These are phyloP conservation scores for Barbus barbus DNA, from an alignment of 2,113 vertebrate genomes.

Conservation along the genomic window DNA sequence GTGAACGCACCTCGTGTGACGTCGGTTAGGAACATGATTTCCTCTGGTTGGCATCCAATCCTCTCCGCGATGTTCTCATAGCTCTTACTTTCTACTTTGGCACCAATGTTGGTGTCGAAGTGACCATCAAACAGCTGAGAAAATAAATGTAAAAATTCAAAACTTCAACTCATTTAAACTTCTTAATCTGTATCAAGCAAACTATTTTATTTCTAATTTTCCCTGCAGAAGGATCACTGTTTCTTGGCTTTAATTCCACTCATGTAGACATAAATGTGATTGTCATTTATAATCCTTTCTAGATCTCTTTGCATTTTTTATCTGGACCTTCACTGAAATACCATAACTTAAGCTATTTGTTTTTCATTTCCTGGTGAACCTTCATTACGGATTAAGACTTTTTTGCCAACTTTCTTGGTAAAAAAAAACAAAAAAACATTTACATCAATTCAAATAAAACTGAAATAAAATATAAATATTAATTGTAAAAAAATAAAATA, in stretches of 20 bases:
- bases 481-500: not conserved
- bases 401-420: not conserved
- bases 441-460: not conserved
- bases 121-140: slow-evolving; percentile 91
- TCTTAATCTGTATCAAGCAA: not conserved
- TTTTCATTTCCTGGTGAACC: too few relatives aligned
- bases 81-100: slow-evolving; percentile 92
- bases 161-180: not conserved
- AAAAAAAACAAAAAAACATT: too few relatives aligned
- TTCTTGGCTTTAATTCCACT: too few relatives aligned
- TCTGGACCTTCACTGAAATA: not conserved
- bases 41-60: slow-evolving; percentile 87
- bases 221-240: too few relatives aligned
- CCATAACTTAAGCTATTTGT: not conserved
- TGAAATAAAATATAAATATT: not conserved
- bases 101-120: slow-evolving; percentile 92
- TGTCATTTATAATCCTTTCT: not conserved
- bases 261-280: too few relatives aligned
- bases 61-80: slow-evolving; percentile 86
- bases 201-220: too few relatives aligned
- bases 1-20: slow-evolving; percentile 80
- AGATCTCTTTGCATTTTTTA: not conserved
- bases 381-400: too few relatives aligned
- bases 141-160: not conserved
- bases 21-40: slow-evolving; percentile 93